Percentiles rank a stretch among this genome's conserved stretches.
These are phyloP conservation scores for Ochropleura leucogaster DNA, from an alignment of 2,888 invertebrate genomes.

Conservation along the genomic window DNA sequence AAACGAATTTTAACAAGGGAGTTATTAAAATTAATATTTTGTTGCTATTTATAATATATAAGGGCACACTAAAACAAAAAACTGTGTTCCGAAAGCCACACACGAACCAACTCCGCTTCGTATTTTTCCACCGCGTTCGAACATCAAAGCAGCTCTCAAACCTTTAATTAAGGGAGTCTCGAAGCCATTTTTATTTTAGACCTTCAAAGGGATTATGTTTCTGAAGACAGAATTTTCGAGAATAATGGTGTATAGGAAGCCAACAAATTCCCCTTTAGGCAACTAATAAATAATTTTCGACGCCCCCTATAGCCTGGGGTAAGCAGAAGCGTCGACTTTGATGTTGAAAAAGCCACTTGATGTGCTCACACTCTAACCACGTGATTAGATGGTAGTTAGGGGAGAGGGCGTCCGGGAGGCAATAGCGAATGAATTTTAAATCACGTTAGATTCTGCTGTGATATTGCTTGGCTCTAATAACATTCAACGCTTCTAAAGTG, in stretches of 20 bases:
- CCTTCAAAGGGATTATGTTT: constrained; percentile 69
- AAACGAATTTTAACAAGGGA: too few relatives aligned
- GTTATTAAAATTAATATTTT: too few relatives aligned
- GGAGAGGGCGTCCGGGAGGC: constrained; percentile 55
- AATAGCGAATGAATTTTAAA: constrained; percentile 77
- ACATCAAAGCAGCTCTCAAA: constrained; percentile 63
- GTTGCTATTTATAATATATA: not conserved
- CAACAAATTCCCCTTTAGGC: constrained; percentile 74
- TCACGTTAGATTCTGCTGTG: constrained; percentile 68
- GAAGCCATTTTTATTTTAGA: constrained; percentile 67
- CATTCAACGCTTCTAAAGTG: constrained; percentile 44
- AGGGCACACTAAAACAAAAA: not conserved
- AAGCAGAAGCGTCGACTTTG: constrained; percentile 78
- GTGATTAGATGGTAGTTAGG: constrained; percentile 84
- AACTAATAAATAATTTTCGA: constrained; percentile 83
- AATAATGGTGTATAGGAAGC: constrained; percentile 67
- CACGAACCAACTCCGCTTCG: constrained; percentile 14
- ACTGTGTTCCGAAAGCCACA: constrained; percentile 23
- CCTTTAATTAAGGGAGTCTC: constrained; percentile 73
- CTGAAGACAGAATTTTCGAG: constrained; percentile 55
- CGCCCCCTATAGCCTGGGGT: constrained; percentile 67
- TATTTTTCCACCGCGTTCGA: constrained; percentile 46
- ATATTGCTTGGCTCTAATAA: constrained; percentile 34
- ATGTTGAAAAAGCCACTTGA: constrained; percentile 86
- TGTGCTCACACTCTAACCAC: constrained; percentile 79